Conservation (phyloP, 1,140 invertebrate species). For the Octopus bimaculoides region DNA sequence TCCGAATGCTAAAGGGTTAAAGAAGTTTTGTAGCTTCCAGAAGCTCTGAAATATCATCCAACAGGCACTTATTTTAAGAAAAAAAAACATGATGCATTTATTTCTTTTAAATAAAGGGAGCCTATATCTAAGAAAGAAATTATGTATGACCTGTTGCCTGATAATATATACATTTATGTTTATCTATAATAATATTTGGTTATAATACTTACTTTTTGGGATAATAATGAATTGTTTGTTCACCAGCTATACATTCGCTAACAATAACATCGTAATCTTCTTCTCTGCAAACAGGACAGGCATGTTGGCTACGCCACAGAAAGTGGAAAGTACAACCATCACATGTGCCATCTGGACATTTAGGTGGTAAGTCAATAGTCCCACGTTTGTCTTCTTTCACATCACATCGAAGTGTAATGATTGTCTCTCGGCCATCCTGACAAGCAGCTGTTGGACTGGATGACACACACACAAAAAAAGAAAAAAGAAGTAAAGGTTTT, state of each 20-base stretch:
- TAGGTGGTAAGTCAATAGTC: slow-evolving; percentile 57
- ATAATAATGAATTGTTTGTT: slow-evolving; percentile 62
- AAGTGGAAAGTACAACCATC: slow-evolving; percentile 68
- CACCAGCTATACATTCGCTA: slow-evolving; percentile 62
- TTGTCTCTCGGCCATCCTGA: slow-evolving; percentile 60
- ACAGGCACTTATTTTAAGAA: no score
- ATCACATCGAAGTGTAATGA: slow-evolving; percentile 59
- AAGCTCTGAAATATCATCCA: no score
- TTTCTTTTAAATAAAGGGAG: no score
- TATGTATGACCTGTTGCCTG: background rate
- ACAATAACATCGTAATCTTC: slow-evolving; percentile 59
- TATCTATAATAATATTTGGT: background rate
- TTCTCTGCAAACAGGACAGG: slow-evolving; percentile 62
- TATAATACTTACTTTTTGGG: slow-evolving; percentile 56
- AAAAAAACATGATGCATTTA: no score
- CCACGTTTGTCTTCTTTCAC: slow-evolving; percentile 53
- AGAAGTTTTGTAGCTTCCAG: no score
- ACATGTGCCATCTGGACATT: slow-evolving; percentile 67
- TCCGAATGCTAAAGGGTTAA: no score
- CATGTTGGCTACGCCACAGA: slow-evolving; percentile 60
- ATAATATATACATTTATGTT: background rate
- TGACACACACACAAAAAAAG: slow-evolving; percentile 13
- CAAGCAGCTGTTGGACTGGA: slow-evolving; percentile 61
- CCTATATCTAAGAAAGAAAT: background rate
- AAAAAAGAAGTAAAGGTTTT: background rate